Base-by-base conservation (phyloP, 2,113 vertebrate genomes). In the Hystrix cristata region DNA sequence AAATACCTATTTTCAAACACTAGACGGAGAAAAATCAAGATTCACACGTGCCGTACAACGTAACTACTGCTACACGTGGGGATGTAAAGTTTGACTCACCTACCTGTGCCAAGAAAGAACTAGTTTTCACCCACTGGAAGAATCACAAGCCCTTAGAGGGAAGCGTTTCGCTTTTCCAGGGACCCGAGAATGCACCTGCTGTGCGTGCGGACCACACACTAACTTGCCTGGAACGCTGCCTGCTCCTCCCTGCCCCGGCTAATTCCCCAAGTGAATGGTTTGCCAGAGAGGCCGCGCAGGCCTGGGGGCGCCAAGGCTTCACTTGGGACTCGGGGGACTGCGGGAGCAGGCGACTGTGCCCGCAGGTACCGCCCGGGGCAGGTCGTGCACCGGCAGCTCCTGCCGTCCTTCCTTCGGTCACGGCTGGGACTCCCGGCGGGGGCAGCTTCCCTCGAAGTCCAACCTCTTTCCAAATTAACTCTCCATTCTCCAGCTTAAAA, bases 381-480 rank as follows among this genome's bases (percentile, higher is more conserved):
- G 92, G 59, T 69, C 78, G 7, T 64, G 57, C 57, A 43, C 31
- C 81, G 84, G 18, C 60, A 34, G 72, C 25, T 7, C 43, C 67
- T 8, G 34, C 38, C 46, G 12, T 60, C 60, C 87, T 90, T 16
- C 31, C 25, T 59, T 15, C 1, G 82, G 83, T 95, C 94, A 95
- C 67, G 48, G 93, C 31, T 93, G 95, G 95, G 85, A 27, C 43
- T 38, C 14, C 21, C 21, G 31, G 93, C 34, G 5, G 0, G 34
- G 89, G 60, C 86, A n/a, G 72, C 87, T 95, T 98, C 97, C 96
- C 95, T 97, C 82, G 95, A 98, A 97, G 62, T 53, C 21, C 80
- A 81, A 46, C 81, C 55, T 90, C 90, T 4, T 65, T 81, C 6
- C 57, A 94, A 87, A 94, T 69, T 11, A 62, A 74, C 48, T 34